Evolutionary conservation across 2,888 invertebrate species (phyloP).

Genomic region (Rutpela maculata): DNA sequence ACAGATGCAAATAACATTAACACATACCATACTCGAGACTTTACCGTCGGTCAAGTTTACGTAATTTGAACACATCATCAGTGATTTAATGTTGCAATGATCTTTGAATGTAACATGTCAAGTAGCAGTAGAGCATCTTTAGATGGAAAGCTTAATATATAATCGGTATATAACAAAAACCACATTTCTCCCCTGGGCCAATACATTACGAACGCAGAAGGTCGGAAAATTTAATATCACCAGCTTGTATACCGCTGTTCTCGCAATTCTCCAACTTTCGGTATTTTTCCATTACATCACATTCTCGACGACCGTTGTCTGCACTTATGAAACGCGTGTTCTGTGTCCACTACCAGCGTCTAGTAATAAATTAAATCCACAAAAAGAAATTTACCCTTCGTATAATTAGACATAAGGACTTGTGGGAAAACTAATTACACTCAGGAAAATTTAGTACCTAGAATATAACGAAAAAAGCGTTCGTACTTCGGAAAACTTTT

Average conservation of each 20-base stretch:
- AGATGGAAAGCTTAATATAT: constrained; percentile 64
- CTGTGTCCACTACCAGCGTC: constrained; percentile 61
- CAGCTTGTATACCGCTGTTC: constrained; percentile 71
- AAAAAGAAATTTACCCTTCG: constrained; percentile 59
- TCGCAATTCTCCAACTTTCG: constrained; percentile 72
- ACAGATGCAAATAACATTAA: too few species aligned
- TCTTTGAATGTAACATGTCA: constrained; percentile 35
- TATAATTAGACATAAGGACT: constrained; percentile 65
- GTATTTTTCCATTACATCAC: constrained; percentile 74
- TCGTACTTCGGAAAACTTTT: constrained; percentile 46
- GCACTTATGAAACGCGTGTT: constrained; percentile 68
- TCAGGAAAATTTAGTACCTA: constrained; percentile 55
- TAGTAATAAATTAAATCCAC: constrained; percentile 59
- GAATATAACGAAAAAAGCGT: constrained; percentile 49
- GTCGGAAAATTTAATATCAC: constrained; percentile 74
- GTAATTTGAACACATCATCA: not conserved
- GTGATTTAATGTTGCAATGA: constrained; percentile 7
- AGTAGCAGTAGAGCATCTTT: constrained; percentile 19
- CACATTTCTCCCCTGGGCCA: constrained; percentile 69
- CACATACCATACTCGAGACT: too few species aligned
- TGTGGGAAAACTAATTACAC: constrained; percentile 61
- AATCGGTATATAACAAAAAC: constrained; percentile 71
- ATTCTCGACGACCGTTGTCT: constrained; percentile 68
- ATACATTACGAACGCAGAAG: constrained; percentile 73
- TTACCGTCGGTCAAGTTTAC: not conserved